Percentiles rank a stretch among this genome's conserved stretches.
These are phyloP conservation scores for Seira musarum DNA, from an alignment of 2,888 invertebrate species.

Conservation along the genomic window DNA sequence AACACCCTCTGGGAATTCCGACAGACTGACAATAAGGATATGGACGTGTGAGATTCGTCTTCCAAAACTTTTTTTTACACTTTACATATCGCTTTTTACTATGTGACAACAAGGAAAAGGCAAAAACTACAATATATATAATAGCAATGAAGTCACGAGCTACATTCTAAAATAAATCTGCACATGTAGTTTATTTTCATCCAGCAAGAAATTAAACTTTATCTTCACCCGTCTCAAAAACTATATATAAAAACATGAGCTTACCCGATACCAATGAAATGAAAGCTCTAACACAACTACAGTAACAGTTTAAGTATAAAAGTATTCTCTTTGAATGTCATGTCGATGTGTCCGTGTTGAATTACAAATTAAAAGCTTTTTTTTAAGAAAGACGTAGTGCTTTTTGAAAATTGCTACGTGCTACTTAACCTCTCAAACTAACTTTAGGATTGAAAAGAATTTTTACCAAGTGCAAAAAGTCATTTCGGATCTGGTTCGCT, in stretches of 20 bases:
- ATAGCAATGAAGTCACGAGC: conserved; percentile 44
- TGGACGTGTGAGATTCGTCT: conserved; percentile 29
- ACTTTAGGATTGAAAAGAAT: too few species aligned
- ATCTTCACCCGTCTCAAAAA: background rate
- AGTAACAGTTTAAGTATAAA: too few species aligned
- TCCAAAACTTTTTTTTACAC: conserved; percentile 13
- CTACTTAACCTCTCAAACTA: too few species aligned
- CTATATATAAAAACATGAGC: too few species aligned
- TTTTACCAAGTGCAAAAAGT: too few species aligned
- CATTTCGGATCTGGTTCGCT: too few species aligned
- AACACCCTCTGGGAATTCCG: conserved; percentile 52
- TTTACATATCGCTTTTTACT: conserved; percentile 24
- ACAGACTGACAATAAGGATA: conserved; percentile 47
- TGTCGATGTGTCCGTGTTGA: background rate
- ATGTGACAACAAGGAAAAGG: conserved; percentile 35
- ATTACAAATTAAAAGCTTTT: background rate
- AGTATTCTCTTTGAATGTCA: too few species aligned
- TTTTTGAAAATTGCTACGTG: too few species aligned
- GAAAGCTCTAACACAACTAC: too few species aligned
- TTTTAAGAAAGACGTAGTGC: conserved; percentile 32
- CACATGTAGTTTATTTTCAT: background rate
- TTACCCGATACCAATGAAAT: too few species aligned
- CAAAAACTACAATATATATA: conserved; percentile 4
- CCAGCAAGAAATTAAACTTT: background rate
- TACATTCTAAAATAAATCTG: conserved; percentile 35